Evolutionary conservation across 2,888 invertebrate genomes (phyloP).

Genomic region (Folsomia candida): DNA sequence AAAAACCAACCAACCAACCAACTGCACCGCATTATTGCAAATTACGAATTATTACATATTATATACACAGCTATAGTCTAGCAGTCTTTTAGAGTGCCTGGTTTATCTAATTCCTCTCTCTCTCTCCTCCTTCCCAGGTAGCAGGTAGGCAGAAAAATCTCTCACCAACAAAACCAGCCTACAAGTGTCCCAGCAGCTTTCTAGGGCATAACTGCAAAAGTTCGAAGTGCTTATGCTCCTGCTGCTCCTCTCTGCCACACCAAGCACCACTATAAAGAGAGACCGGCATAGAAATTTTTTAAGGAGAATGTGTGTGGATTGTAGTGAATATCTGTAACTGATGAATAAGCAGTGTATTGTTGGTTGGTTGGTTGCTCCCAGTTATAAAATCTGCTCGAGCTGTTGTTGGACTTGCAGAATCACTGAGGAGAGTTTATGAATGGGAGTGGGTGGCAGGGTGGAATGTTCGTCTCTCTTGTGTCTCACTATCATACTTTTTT

Average conservation of each 20-base stretch:
- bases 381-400: background rate
- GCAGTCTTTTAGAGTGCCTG: too few relatives aligned
- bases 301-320: background rate
- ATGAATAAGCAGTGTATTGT: background rate
- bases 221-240: background rate
- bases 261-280: background rate
- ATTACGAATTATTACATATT: background rate
- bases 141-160: background rate
- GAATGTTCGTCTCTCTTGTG: conserved; percentile 27
- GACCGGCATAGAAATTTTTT: background rate
- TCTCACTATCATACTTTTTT: conserved; percentile 20
- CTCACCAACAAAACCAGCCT: background rate
- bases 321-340: background rate
- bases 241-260: too few relatives aligned
- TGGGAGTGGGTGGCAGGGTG: conserved; percentile 48
- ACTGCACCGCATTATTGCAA: background rate
- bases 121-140: background rate
- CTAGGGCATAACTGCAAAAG: background rate
- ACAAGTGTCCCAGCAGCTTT: background rate
- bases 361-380: background rate
- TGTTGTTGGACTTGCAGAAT: background rate
- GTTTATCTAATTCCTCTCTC: too few relatives aligned
- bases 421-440: conserved; percentile 43
- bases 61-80: too few relatives aligned
- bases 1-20: background rate